Evolutionary conservation across 2,888 invertebrate species (phyloP).

Genomic region (Aricia artaxerxes): DNA sequence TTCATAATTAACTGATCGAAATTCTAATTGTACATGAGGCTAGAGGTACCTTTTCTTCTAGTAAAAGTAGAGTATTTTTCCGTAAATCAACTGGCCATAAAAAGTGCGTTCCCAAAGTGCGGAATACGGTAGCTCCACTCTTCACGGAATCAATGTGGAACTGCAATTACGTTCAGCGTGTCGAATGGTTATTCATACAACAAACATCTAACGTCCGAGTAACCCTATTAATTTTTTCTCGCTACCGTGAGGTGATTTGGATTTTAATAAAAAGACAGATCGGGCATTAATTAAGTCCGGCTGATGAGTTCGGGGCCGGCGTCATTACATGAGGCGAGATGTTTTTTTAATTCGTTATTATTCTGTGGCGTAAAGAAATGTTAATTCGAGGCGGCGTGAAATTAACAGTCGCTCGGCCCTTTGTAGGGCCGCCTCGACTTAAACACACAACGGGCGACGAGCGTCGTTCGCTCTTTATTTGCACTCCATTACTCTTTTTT

Average conservation of each 20-base stretch:
- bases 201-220: constrained; percentile 20
- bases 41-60: too few species aligned
- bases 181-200: constrained; percentile 12
- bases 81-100: background rate
- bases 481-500: constrained; percentile 74
- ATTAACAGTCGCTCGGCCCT: constrained; percentile 79
- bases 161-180: constrained; percentile 7
- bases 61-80: background rate
- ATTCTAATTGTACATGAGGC: too few species aligned
- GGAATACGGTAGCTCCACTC: constrained; percentile 5
- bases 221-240: constrained; percentile 40
- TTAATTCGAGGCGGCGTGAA: constrained; percentile 82
- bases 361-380: constrained; percentile 81
- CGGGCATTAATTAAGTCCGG: constrained; percentile 77
- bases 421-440: constrained; percentile 75
- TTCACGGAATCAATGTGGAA: constrained; percentile 19
- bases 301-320: constrained; percentile 75
- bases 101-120: background rate
- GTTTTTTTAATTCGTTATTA: constrained; percentile 80
- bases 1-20: background rate
- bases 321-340: constrained; percentile 69
- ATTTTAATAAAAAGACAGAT: constrained; percentile 80
- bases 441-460: constrained; percentile 80
- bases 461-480: constrained; percentile 72
- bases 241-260: constrained; percentile 44